Conservation (phyloP, 2,113 vertebrate species). For the Otis tarda region DNA sequence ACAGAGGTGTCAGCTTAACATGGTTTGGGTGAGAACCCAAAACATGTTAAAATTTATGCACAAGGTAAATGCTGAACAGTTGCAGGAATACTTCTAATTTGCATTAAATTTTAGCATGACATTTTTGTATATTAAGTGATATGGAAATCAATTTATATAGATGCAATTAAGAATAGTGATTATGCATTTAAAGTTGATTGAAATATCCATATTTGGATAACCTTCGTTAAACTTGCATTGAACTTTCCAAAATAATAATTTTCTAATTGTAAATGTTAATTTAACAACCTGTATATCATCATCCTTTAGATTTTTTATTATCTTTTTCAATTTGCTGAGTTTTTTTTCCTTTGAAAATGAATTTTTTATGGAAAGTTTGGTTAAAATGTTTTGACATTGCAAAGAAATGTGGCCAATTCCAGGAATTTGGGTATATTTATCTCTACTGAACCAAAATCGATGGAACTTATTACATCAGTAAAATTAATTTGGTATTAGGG, state of each 20-base stretch:
- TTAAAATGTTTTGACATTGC: not conserved
- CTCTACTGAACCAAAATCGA: not conserved
- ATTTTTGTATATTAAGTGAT: not conserved
- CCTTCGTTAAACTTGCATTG: not conserved
- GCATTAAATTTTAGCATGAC: not conserved
- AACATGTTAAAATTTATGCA: not conserved
- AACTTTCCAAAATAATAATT: not conserved
- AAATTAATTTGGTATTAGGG: not conserved
- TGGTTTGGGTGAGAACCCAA: not conserved
- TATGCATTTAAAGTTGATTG: not conserved
- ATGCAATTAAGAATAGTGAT: not conserved
- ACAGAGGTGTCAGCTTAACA: not conserved
- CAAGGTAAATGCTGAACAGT: not conserved
- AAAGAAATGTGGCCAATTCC: not conserved
- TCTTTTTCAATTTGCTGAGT: not conserved
- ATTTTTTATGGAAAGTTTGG: not conserved
- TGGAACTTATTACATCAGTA: not conserved
- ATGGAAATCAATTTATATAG: not conserved
- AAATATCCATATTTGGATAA: not conserved
- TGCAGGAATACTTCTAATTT: not conserved
- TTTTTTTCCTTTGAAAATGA: not conserved
- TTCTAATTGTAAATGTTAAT: not conserved
- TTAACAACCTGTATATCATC: not conserved
- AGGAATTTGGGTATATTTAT: not conserved
- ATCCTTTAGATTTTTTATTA: not conserved